These are phyloP conservation scores for Erebia palarica DNA, from an alignment of 2,888 invertebrate species.

Conservation along the genomic window DNA sequence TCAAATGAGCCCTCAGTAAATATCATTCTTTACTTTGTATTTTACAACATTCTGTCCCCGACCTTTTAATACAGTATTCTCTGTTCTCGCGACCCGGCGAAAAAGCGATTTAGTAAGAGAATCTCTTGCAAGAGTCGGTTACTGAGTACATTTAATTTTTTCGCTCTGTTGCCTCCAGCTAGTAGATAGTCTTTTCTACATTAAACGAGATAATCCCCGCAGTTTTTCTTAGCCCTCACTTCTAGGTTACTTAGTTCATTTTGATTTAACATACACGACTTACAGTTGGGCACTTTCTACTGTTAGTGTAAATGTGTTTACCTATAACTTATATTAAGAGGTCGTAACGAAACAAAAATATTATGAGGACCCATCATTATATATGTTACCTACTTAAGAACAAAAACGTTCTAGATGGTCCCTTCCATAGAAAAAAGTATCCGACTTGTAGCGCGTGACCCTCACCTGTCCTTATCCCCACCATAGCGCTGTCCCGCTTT, in stretches of 20 bases:
- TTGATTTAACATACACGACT: slow-evolving; percentile 6
- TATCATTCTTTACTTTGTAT: neutral
- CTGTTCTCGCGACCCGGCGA: neutral
- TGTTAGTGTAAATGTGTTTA: too few species aligned
- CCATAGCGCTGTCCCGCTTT: too few species aligned
- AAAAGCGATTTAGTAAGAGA: slow-evolving; percentile 11
- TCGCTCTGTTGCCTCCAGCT: slow-evolving; percentile 8
- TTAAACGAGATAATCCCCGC: neutral
- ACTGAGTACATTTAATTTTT: slow-evolving; percentile 16
- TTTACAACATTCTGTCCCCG: neutral
- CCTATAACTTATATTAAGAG: too few species aligned
- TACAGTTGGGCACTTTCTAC: too few species aligned
- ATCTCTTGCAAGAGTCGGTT: slow-evolving; percentile 9
- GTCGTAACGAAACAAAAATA: too few species aligned
- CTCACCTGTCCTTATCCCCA: too few species aligned
- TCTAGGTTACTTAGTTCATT: slow-evolving; percentile 1
- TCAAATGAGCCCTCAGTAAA: too few species aligned
- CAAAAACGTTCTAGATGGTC: too few species aligned
- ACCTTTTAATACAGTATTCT: neutral
- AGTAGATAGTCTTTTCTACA: slow-evolving; percentile 1
- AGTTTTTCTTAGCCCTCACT: slow-evolving; percentile 11
- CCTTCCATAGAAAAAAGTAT: too few species aligned
- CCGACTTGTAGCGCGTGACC: too few species aligned
- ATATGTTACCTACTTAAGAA: too few species aligned
- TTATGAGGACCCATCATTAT: too few species aligned